Evolutionary conservation across 1,140 invertebrate genomes (phyloP).

Genomic region (Macrosteles quadrilineatus): DNA sequence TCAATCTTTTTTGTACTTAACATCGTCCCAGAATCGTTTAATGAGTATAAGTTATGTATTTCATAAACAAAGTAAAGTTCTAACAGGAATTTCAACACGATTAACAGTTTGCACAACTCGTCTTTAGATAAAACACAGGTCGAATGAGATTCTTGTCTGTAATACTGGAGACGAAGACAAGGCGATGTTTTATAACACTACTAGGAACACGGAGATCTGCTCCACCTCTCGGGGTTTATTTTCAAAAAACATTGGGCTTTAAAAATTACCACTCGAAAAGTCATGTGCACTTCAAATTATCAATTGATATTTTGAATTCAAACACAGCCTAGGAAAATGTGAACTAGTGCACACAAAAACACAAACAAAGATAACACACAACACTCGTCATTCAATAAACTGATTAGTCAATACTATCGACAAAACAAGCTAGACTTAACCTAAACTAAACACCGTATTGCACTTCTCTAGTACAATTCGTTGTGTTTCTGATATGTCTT

Average conservation of each 20-base stretch:
- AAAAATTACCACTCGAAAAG: constrained; percentile 21
- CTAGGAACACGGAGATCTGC: constrained; percentile 13
- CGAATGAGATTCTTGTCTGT: too few relatives aligned
- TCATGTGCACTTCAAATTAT: constrained; percentile 11
- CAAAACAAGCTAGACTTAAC: background rate
- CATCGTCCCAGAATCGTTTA: too few relatives aligned
- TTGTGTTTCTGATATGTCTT: constrained; percentile 7
- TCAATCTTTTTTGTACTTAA: too few relatives aligned
- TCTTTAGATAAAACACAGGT: too few relatives aligned
- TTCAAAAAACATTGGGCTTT: constrained; percentile 5
- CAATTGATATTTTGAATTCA: constrained; percentile 2
- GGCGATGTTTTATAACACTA: too few relatives aligned
- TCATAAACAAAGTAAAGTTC: too few relatives aligned
- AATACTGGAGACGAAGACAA: background rate
- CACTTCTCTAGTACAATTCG: constrained; percentile 14
- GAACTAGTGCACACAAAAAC: constrained; percentile 10
- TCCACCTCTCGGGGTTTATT: background rate
- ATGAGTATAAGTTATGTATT: too few relatives aligned
- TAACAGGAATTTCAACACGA: too few relatives aligned
- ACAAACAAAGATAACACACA: background rate
- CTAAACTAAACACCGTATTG: constrained; percentile 9
- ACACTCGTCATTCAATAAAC: background rate
- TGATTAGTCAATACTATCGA: constrained; percentile 3
- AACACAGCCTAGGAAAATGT: constrained; percentile 18
- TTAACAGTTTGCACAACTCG: too few relatives aligned